phyloP scores from a whole-genome alignment of 2,113 vertebrate species.

The Sapayoa aenigma region DNA sequence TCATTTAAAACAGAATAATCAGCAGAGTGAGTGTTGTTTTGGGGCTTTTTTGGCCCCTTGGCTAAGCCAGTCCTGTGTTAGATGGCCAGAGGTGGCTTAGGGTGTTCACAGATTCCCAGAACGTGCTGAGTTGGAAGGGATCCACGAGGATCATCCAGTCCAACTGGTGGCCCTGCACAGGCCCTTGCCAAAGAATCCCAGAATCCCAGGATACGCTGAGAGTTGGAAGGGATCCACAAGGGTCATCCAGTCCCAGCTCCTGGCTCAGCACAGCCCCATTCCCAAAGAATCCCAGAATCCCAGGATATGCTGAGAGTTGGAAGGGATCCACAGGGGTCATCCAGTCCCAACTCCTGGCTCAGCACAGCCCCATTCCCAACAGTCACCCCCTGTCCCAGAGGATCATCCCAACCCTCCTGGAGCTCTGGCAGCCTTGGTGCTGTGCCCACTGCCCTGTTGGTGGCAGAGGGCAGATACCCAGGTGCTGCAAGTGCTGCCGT shows the following conservation, averaged over 20 bases:
- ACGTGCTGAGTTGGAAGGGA: background rate
- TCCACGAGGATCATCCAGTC: background rate
- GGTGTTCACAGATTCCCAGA: background rate
- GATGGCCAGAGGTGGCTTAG: background rate
- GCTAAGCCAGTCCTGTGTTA: background rate
- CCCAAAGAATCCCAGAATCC: too few species aligned
- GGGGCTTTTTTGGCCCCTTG: accelerated
- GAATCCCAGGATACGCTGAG: too few species aligned
- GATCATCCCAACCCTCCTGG: background rate
- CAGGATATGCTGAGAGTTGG: too few species aligned
- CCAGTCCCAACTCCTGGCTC: too few species aligned
- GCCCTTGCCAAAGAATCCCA: too few species aligned
- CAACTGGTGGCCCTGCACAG: background rate
- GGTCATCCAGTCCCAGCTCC: too few species aligned
- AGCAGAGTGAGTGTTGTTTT: background rate
- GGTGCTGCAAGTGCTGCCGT: background rate
- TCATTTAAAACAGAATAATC: background rate
- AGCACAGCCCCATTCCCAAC: background rate
- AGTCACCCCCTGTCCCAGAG: background rate
- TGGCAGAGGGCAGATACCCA: background rate
- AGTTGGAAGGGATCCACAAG: too few species aligned
- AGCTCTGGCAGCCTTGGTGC: background rate
- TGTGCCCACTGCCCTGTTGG: background rate
- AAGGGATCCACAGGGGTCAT: too few species aligned
- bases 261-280: too few species aligned